Evolutionary conservation across 2,113 vertebrate genomes (phyloP), one percentile per base, ranked within the genome.

Genomic region (Malurus cyaneus): DNA sequence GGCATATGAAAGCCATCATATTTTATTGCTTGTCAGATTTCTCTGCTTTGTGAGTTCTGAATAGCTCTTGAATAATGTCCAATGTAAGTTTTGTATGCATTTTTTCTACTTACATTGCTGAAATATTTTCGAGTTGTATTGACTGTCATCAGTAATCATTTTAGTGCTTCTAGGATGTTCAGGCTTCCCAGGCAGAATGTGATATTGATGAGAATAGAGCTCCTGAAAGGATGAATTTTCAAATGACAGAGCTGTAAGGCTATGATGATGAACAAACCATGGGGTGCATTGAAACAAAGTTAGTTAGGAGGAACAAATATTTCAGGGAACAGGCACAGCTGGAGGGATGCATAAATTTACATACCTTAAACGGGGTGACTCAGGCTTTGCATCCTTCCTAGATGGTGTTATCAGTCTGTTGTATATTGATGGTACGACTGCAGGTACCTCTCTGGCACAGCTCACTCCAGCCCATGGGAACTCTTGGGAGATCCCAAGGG

Each of bases 111-210:
- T 80, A 50, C 9, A 24, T 32, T 66, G 24, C 76, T 80, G 56
- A 92, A 90, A 73, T 80, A 62, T 74, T 72, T 92, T 92, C 50
- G 70, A 66, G 19, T 80, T 80, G 24, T 96, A 70, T 83, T 80
- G 54, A 47, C 76, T 88, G 64, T 80, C 72, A 62, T 80, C 72
- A 90, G 8, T 86, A 86, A 90, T 91, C 52, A 59, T n/a, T 89
- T 89, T 59, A 57, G 42, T 86, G 34, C 47, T 76, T 77, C 83
- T 93, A 53, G 65, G 54, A 73, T 88, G 32, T 39, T 60, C 79
- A 70, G 86, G 49, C 24, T 64, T 88, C 46, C 42, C 74, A 36
- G 42, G 50, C 50, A 94, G 71, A 77, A 61, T 62, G 42, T 57
- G 73, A 59, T 88, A 73, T 32, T 70, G 46, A 34, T 92, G 64